Percentiles rank a stretch among this genome's conserved stretches.
These are phyloP conservation scores for Rhagoletis zephyria DNA, from an alignment of 1,140 invertebrate genomes.

Conservation along the genomic window DNA sequence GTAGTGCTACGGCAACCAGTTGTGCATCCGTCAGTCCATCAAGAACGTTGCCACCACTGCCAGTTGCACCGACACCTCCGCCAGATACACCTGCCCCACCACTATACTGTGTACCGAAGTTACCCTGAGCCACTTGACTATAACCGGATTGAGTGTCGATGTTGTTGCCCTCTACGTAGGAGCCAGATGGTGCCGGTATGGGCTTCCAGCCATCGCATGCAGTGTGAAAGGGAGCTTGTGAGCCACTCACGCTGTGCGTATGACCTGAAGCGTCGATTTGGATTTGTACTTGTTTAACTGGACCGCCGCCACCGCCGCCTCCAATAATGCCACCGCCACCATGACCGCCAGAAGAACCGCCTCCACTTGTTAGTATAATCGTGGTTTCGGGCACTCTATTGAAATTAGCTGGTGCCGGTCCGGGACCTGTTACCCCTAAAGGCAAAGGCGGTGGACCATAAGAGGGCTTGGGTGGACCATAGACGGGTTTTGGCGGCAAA, in stretches of 20 bases:
- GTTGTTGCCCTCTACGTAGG: constrained; percentile 66
- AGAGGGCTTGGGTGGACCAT: constrained; percentile 69
- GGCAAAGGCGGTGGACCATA: constrained; percentile 66
- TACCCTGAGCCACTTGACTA: constrained; percentile 63
- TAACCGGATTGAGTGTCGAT: constrained; percentile 69
- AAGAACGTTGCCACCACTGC: constrained; percentile 60
- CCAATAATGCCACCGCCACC: constrained; percentile 28
- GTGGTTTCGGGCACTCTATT: constrained; percentile 62
- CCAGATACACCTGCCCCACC: constrained; percentile 44
- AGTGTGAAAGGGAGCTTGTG: constrained; percentile 68
- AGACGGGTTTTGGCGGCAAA: constrained; percentile 63
- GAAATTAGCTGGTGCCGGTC: constrained; percentile 58
- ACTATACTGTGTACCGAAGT: constrained; percentile 30
- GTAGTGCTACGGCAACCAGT: constrained; percentile 67
- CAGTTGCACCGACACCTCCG: not conserved
- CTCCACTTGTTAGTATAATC: constrained; percentile 60
- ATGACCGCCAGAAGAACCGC: constrained; percentile 53
- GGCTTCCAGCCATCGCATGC: constrained; percentile 88
- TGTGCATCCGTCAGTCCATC: constrained; percentile 68
- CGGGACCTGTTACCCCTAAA: constrained; percentile 60
- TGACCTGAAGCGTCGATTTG: constrained; percentile 68
- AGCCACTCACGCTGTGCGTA: constrained; percentile 67
- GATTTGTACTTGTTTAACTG: constrained; percentile 67
- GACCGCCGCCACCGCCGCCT: constrained; percentile 44
- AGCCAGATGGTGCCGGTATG: constrained; percentile 78